Conservation (phyloP, 2,113 vertebrate species). For the Enhydra lutris region DNA sequence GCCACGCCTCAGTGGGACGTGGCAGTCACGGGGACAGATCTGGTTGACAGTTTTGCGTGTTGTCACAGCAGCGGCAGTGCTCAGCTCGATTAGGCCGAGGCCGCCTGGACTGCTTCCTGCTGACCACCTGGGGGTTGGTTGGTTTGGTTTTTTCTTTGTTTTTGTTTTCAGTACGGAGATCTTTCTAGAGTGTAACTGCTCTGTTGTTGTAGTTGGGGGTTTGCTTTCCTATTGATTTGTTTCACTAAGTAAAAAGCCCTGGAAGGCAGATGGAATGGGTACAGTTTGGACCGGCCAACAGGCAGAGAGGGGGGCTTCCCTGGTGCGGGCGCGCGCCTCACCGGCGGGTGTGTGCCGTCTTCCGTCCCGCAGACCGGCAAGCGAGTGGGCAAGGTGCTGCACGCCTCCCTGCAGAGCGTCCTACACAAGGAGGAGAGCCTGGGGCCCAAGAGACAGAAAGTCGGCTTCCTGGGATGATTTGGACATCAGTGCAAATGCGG, state of each 20-base stretch:
- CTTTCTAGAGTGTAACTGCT: background rate
- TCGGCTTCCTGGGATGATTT: constrained; percentile 93
- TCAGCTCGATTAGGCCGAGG: fast-evolving
- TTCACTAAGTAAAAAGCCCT: background rate
- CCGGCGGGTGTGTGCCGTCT: background rate
- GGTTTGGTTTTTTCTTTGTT: no score
- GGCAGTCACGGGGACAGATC: fast-evolving
- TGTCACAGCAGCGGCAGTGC: background rate
- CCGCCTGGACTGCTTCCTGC: background rate
- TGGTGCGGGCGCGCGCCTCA: constrained; percentile 8
- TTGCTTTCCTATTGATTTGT: background rate
- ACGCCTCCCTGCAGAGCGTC: constrained; percentile 87
- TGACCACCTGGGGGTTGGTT: background rate
- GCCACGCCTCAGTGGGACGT: fast-evolving
- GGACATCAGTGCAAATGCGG: background rate
- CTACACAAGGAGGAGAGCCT: constrained; percentile 91
- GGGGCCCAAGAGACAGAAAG: constrained; percentile 89
- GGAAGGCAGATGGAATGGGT: background rate
- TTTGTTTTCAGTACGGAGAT: background rate
- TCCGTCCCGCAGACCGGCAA: constrained; percentile 87
- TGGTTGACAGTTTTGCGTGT: background rate
- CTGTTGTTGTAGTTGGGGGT: background rate
- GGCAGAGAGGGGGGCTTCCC: background rate
- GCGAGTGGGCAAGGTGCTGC: constrained; percentile 91
- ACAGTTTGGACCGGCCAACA: background rate